Percentiles rank a stretch among this genome's conserved stretches.
Evolutionary conservation across 2,113 vertebrate genomes (phyloP).

Genomic region (Gavialis gangeticus): DNA sequence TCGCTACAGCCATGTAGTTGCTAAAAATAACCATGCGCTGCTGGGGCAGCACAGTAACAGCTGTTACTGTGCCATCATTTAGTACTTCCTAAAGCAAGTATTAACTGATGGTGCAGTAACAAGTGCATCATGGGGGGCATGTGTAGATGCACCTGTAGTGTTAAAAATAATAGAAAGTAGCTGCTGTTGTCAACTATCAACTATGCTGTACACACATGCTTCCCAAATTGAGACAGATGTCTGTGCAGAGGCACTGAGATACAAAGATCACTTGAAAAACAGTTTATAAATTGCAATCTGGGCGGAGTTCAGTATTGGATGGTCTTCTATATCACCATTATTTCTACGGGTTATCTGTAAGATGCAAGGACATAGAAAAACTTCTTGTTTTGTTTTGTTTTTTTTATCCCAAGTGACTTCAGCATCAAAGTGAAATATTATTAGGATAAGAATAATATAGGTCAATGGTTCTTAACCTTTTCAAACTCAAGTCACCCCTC

Average conservation of each 20-base stretch:
- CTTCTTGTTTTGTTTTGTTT: too few relatives aligned
- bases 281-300: background rate
- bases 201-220: background rate
- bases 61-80: too few relatives aligned
- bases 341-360: background rate
- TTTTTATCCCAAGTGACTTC: background rate
- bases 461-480: background rate
- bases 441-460: background rate
- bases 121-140: too few relatives aligned
- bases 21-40: too few relatives aligned
- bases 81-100: too few relatives aligned
- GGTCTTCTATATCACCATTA: fast-evolving
- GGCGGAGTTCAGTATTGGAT: background rate
- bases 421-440: background rate
- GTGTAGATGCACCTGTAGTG: too few relatives aligned
- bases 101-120: too few relatives aligned
- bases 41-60: too few relatives aligned
- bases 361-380: background rate
- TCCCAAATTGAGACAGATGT: background rate
- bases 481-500: too few relatives aligned
- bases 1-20: too few relatives aligned
- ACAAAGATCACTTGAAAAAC: background rate
- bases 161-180: too few relatives aligned
- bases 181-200: background rate
- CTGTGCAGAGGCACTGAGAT: background rate